Evolutionary conservation across 2,113 vertebrate genomes (phyloP).

Genomic region (Osmerus eperlanus): DNA sequence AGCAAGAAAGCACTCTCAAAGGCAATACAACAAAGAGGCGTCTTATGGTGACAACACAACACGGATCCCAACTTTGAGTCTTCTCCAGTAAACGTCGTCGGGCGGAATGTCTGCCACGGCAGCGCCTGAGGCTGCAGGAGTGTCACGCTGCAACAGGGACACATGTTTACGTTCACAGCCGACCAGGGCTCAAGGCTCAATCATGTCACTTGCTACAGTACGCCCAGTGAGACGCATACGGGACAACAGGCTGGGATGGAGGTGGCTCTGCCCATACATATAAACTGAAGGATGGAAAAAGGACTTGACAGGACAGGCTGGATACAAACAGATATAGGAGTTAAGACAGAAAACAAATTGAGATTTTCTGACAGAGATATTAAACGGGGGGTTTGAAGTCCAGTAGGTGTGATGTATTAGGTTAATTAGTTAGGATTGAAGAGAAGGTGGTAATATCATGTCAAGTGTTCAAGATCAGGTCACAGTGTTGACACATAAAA

Average conservation of each 20-base stretch:
- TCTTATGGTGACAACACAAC: slow-evolving; percentile 41
- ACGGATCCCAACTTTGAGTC: slow-evolving; percentile 59
- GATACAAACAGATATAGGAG: background rate
- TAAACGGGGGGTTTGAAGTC: background rate
- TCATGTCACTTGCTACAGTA: background rate
- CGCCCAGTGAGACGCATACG: slow-evolving; percentile 20
- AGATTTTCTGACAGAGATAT: background rate
- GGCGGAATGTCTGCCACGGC: slow-evolving; percentile 19
- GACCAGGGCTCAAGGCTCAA: background rate
- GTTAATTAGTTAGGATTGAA: background rate
- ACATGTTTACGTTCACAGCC: background rate
- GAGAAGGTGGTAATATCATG: background rate
- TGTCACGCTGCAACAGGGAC: slow-evolving; percentile 57
- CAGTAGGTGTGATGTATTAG: background rate
- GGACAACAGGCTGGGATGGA: slow-evolving; percentile 24
- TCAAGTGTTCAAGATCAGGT: background rate
- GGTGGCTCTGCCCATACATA: background rate
- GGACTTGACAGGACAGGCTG: background rate
- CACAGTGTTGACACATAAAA: no score
- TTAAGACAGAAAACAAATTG: background rate
- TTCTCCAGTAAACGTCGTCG: slow-evolving; percentile 40
- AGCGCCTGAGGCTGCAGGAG: slow-evolving; percentile 26
- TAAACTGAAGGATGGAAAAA: background rate
- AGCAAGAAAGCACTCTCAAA: slow-evolving; percentile 22
- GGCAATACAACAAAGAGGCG: slow-evolving; percentile 13